Base-by-base conservation (phyloP, 2,113 vertebrate species). In the Gopherus evgoodei region DNA sequence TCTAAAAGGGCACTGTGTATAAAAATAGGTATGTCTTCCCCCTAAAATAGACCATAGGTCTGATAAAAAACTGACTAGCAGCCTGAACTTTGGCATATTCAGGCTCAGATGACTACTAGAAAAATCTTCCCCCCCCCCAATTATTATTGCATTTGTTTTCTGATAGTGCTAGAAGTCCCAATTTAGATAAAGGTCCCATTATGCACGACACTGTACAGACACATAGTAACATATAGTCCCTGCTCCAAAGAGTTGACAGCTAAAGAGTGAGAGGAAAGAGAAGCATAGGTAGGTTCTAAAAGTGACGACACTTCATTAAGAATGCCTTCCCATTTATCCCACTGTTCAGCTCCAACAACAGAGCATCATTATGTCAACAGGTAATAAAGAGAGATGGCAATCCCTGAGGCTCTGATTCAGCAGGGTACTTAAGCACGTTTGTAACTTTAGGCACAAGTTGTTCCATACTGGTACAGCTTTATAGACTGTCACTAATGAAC, bases 21-120 rank as follows among this genome's bases (percentile, higher is more conserved):
- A 1, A 2, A 72, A 2, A 2, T 13, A 44, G 47, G 13, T 35
- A 12, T 0, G 1, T 53, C 2, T 81, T 31, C 7, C 86, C 24
- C 25, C 90, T 90, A 44, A 38, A 19, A 35, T 38, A 22, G 5
- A 13, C 81, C 53, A 5, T 44, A 49, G 29, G 8, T 25, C 25
- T 11, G 56, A 10, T 54, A 83, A 84, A 78, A 47, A 11, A 47
- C 24, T 44, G 38, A 76, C 38, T 72, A 38, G n/a, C 24, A 78
- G 25, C 24, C 42, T 47, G 11, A 81, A 10, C 2, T 19, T 84
- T 21, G 25, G 29, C 13, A 88, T 75, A 56, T 69, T 29, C 1
- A 10, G 1, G 31, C 47, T 84, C 79, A 1, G 2, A 16, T 69
- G 38, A 6, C 22, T 75, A 38, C 50, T 16, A 27, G 53, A 44